A percentile compares a stretch with the other conserved stretches of the same genome.
Conservation (phyloP, 2,113 vertebrate species). For the Malurus elegans region DNA sequence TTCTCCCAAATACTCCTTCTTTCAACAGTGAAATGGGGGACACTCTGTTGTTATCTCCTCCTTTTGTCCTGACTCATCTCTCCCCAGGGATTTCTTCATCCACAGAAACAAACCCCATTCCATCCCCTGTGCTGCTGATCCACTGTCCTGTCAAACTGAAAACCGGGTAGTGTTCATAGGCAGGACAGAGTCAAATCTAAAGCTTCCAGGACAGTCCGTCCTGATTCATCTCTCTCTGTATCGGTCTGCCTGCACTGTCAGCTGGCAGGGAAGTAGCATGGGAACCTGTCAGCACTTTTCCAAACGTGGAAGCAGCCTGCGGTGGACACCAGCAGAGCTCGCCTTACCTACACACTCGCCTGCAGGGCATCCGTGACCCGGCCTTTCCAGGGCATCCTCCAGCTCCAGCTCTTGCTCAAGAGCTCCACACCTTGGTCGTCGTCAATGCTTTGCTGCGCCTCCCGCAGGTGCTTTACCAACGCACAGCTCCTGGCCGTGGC, state of each 20-base stretch:
- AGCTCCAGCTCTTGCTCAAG: not conserved
- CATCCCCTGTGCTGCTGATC: not conserved
- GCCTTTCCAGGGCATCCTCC: not conserved
- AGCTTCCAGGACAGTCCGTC: accelerated
- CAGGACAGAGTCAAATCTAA: not conserved
- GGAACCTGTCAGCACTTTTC: not conserved
- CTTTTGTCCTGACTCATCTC: not conserved
- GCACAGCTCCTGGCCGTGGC: not conserved
- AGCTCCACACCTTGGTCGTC: not conserved
- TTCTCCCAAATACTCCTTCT: not conserved
- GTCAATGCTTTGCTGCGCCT: not conserved
- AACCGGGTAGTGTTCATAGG: not conserved
- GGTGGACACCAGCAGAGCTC: accelerated
- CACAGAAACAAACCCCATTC: not conserved
- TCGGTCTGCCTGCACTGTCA: not conserved
- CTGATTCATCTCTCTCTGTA: not conserved
- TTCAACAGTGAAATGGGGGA: not conserved
- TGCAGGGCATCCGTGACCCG: accelerated
- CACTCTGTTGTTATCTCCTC: not conserved
- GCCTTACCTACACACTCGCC: accelerated
- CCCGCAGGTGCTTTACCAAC: accelerated
- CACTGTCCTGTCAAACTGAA: not conserved
- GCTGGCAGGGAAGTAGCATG: not conserved
- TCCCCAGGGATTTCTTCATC: not conserved
- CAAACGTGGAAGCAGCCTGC: not conserved